Conservation (phyloP, 2,888 invertebrate species). For the Machimus atricapillus region DNA sequence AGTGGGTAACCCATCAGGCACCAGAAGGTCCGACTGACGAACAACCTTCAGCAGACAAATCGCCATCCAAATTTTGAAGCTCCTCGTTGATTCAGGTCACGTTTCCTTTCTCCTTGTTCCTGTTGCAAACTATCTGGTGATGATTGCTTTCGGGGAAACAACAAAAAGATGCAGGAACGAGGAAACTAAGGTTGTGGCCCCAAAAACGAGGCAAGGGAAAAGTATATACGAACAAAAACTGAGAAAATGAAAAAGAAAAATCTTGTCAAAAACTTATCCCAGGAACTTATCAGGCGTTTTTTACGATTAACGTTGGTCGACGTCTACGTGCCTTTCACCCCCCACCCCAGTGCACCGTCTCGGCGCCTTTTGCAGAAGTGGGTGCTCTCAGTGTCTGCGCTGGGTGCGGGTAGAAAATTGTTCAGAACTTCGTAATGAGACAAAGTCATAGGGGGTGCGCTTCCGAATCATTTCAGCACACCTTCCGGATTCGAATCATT, state of each 20-base stretch:
- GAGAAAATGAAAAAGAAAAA: conserved; percentile 1
- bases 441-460: neutral
- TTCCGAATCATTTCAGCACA: neutral
- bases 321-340: neutral
- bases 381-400: neutral
- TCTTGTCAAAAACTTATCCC: neutral
- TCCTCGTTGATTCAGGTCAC: neutral
- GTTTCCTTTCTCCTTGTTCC: conserved; percentile 10
- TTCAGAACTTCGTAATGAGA: neutral
- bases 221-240: neutral
- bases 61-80: neutral
- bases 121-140: conserved; percentile 12
- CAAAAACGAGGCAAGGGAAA: neutral
- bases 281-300: neutral
- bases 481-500: neutral
- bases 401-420: too few relatives aligned
- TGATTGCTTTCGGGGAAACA: conserved; percentile 11
- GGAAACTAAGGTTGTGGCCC: neutral
- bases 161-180: neutral
- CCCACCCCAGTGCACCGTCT: neutral
- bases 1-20: neutral
- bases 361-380: neutral
- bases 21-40: neutral
- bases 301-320: conserved; percentile 3
- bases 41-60: neutral